Evolutionary conservation across 2,888 invertebrate species (phyloP), one percentile per base, ranked within the genome.

Genomic region (Ceramica pisi): DNA sequence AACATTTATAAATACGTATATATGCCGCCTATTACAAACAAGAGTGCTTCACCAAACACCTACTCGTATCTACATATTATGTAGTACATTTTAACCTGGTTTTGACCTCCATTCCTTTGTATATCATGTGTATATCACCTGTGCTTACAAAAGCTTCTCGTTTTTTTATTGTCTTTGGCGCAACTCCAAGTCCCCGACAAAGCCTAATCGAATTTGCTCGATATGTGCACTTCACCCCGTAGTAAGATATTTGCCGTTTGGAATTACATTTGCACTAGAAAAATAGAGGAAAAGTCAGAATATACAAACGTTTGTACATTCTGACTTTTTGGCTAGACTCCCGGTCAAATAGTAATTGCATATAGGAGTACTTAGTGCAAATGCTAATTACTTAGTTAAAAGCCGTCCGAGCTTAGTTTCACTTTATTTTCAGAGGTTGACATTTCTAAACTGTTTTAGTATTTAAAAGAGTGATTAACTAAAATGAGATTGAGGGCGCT

Each of bases 191-290:
- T 72, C 65, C 41, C 73, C 62, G 51, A 81, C 83, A 76, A 81
- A 81, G 81, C 79, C 83, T 85, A 79, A 84, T 84, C 81, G 83
- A 84, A 83, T 84, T 71, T 78, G 51, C 62, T 77, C 72, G 71
- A 83, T 78, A 83, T 81, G 83, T 77, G 75, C 73, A 78, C 77
- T 81, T 78, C 75, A 74, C 67, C 67, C 56, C 69, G 74, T 44
- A 64, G 66, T 73, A 75, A 85, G 70, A 82, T 84, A 85, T 82
- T 82, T 84, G 78, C 68, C 51, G 68, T 84, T 82, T 78, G 71
- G 61, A 82, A 85, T 84, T 85, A 83, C 78, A 83, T 83, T 84
- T 80, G 68, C 67, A 46, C 68, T 55, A 31, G 31, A 75, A 66
- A 79, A 68, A 82, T 78, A 74, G 75, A 51, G 31, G n/a, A 59